Conservation (phyloP, 2,113 vertebrate species). For the Charina bottae region DNA sequence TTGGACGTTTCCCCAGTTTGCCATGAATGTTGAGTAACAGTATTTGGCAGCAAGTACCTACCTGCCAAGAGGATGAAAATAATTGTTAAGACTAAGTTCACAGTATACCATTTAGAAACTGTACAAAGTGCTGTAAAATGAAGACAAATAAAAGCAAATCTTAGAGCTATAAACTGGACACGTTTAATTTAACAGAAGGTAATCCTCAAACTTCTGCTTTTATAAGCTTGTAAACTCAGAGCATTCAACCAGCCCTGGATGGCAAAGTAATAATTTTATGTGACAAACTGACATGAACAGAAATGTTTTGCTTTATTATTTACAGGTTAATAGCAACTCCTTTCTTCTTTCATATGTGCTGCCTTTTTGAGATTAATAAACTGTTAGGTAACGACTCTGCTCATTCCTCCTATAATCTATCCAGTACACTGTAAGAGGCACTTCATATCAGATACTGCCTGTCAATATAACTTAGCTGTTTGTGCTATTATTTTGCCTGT, state of each 20-base stretch:
- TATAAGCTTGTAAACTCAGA: not conserved
- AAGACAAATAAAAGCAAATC: not conserved
- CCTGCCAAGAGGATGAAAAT: constrained; percentile 74
- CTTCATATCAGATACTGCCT: not conserved
- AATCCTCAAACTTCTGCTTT: not conserved
- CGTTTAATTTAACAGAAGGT: not conserved
- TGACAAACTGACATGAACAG: not conserved
- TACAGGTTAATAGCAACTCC: not conserved
- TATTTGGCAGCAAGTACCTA: constrained; percentile 86
- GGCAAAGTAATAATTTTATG: not conserved
- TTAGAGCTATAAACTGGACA: not conserved
- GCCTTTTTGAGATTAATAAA: not conserved
- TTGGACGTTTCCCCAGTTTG: constrained; percentile 83
- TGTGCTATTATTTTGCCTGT: not conserved
- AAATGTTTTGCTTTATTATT: not conserved
- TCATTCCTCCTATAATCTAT: not conserved
- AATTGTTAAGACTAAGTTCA: constrained; percentile 12
- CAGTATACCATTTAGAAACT: not conserved
- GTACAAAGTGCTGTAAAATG: not conserved
- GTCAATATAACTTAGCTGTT: not conserved
- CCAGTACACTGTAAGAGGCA: not conserved
- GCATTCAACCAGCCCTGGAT: not conserved
- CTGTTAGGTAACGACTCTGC: not conserved
- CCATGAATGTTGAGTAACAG: constrained; percentile 75
- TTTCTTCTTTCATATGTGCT: not conserved